phyloP scores from a whole-genome alignment of 2,888 invertebrate genomes.

The Protodeltote pygarga region DNA sequence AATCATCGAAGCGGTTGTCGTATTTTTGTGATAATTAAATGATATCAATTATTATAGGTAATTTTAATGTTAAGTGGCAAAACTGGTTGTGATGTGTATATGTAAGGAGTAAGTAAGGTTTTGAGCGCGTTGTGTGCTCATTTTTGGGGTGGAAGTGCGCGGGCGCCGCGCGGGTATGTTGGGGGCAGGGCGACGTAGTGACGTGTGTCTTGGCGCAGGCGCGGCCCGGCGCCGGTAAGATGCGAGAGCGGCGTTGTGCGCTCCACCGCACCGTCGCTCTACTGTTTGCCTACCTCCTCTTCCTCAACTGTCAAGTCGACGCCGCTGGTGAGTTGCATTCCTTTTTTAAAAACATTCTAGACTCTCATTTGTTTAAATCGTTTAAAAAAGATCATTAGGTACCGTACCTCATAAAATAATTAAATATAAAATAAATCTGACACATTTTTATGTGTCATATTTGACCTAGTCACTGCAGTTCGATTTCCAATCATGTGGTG shows the following conservation, averaged over 20 bases:
- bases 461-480: background rate
- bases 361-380: constrained; percentile 64
- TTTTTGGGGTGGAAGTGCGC: constrained; percentile 59
- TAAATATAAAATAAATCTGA: background rate
- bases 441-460: background rate
- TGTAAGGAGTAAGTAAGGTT: constrained; percentile 78
- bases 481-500: background rate
- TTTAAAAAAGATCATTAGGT: background rate
- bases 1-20: constrained; percentile 86
- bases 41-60: constrained; percentile 59
- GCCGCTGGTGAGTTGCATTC: constrained; percentile 75
- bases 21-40: constrained; percentile 82
- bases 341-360: constrained; percentile 44
- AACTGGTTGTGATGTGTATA: constrained; percentile 87
- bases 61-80: constrained; percentile 76
- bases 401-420: background rate
- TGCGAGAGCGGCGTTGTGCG: constrained; percentile 83
- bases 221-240: constrained; percentile 85
- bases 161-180: constrained; percentile 76
- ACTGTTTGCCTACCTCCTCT: constrained; percentile 80
- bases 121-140: constrained; percentile 31
- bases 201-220: constrained; percentile 83
- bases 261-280: constrained; percentile 81
- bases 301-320: constrained; percentile 78
- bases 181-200: constrained; percentile 69